Evolutionary conservation across 2,797 vertebrate species (phyloP).

Genomic region (Lepus townsendii): DNA sequence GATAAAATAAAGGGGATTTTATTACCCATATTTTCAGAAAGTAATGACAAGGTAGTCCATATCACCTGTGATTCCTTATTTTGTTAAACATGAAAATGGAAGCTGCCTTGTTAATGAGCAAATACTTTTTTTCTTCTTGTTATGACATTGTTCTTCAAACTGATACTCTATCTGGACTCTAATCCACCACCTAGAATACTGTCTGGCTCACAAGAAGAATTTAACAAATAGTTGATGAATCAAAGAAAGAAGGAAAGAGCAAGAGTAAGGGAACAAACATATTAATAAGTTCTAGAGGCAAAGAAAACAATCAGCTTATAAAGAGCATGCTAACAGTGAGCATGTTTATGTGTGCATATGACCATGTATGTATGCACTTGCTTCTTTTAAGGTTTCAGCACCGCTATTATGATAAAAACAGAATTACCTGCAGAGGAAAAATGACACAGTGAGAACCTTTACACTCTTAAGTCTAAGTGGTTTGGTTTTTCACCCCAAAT

Average conservation of each 20-base stretch:
- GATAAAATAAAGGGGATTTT: conserved; percentile 52
- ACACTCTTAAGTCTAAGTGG: background rate
- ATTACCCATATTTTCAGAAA: conserved; percentile 41
- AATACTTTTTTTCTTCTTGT: background rate
- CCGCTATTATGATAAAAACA: background rate
- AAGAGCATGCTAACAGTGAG: background rate
- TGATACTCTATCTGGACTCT: conserved; percentile 1
- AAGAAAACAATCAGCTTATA: background rate
- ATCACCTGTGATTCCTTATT: background rate
- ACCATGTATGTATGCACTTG: background rate
- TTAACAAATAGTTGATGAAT: background rate
- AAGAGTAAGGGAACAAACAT: background rate
- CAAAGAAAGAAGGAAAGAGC: background rate
- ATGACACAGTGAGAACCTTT: background rate
- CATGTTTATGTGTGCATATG: background rate
- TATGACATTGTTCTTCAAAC: background rate
- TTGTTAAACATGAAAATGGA: conserved; percentile 47
- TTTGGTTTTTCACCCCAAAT: conserved; percentile 6
- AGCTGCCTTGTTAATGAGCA: background rate
- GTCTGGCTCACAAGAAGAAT: background rate
- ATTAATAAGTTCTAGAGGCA: background rate
- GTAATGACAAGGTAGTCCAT: background rate
- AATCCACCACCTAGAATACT: background rate
- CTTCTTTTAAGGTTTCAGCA: background rate
- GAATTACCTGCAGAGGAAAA: background rate